Conservation (phyloP, 2,888 invertebrate genomes). For the Apodemia zela region DNA sequence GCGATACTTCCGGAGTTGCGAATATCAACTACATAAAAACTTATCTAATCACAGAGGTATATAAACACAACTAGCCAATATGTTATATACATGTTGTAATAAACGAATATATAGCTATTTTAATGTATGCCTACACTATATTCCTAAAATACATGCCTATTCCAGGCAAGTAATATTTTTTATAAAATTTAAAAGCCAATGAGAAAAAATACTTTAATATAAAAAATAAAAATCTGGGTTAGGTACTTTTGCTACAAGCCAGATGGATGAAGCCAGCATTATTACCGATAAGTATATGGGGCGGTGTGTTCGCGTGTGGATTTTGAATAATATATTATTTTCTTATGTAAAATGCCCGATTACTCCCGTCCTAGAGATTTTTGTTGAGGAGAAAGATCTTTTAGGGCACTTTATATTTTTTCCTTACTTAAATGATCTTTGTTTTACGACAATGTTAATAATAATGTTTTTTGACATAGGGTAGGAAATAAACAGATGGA, state of each 20-base stretch:
- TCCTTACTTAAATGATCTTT: conserved; percentile 59
- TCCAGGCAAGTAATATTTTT: too few relatives aligned
- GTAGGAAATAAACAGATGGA: too few relatives aligned
- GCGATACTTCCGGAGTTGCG: too few relatives aligned
- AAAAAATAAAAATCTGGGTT: conserved; percentile 1
- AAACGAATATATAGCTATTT: too few relatives aligned
- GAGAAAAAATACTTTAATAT: background rate
- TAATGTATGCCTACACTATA: too few relatives aligned
- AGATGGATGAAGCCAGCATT: conserved; percentile 55
- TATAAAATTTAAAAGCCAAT: too few relatives aligned
- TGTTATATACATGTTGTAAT: too few relatives aligned
- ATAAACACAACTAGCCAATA: too few relatives aligned
- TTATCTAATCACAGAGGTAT: too few relatives aligned
- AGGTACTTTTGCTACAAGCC: conserved; percentile 19
- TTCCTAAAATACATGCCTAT: too few relatives aligned
- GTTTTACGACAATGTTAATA: conserved; percentile 39
- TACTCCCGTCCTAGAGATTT: conserved; percentile 74
- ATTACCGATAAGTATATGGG: conserved; percentile 75
- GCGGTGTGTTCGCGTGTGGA: conserved; percentile 65
- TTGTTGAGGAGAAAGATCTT: conserved; percentile 65
- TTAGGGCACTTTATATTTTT: conserved; percentile 74
- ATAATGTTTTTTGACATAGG: too few relatives aligned
- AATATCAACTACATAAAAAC: too few relatives aligned
- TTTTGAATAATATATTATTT: conserved; percentile 81
- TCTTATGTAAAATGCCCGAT: conserved; percentile 80